Conservation (phyloP, 1,140 invertebrate genomes). For the Drosophila persimilis region DNA sequence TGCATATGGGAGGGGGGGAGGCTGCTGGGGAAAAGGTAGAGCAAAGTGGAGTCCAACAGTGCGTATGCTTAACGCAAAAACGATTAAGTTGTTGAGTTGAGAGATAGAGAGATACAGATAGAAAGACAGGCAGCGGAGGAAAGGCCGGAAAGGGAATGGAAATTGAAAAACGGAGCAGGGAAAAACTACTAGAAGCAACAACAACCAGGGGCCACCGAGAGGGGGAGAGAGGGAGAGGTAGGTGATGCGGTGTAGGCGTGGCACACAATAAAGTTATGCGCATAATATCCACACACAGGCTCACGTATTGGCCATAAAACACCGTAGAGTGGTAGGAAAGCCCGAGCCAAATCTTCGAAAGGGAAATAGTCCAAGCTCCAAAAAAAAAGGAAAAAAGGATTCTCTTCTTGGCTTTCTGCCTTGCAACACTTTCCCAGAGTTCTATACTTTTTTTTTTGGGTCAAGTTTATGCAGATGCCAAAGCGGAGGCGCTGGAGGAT, state of each 20-base stretch:
- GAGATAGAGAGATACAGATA: constrained; percentile 14
- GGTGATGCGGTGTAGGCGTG: constrained; percentile 22
- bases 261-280: constrained; percentile 73
- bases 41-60: constrained; percentile 44
- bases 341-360: constrained; percentile 47
- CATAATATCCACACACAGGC: constrained; percentile 71
- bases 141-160: constrained; percentile 34
- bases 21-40: constrained; percentile 22
- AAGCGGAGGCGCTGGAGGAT: constrained; percentile 39
- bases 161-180: constrained; percentile 65
- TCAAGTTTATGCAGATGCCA: constrained; percentile 79
- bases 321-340: constrained; percentile 18
- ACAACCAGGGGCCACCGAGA: background rate
- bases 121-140: background rate
- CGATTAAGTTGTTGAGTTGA: constrained; percentile 73
- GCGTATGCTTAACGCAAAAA: constrained; percentile 77
- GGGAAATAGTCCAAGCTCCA: constrained; percentile 55
- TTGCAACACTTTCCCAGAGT: constrained; percentile 21
- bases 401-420: constrained; percentile 46
- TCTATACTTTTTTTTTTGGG: constrained; percentile 56
- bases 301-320: constrained; percentile 79
- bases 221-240: background rate
- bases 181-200: constrained; percentile 33
- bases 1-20: constrained; percentile 47
- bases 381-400: constrained; percentile 55